Base-by-base conservation (phyloP, 1,140 invertebrate species). In the Bursaphelenchus mucronatus region DNA sequence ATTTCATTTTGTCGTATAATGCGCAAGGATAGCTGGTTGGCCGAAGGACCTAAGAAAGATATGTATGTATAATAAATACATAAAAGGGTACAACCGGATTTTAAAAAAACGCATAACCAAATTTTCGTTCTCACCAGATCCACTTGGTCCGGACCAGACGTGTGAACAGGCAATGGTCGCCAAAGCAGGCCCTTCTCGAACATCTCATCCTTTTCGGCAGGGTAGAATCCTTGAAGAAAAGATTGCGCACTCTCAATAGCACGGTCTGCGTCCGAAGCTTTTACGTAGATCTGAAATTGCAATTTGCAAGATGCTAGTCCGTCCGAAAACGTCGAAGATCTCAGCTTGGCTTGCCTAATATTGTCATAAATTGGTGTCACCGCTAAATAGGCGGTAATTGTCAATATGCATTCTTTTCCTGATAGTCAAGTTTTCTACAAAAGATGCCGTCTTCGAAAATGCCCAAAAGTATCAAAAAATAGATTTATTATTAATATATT, bases 81-180 rank as follows among this genome's bases (percentile, higher is more conserved):
- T n/a, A 13, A n/a, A 65, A 58, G 11, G 8, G 11, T 13, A 15
- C 10, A 13, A 65, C 1, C 1, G 61, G 17, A 65, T 17, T 8
- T 21, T 9, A 8, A 39, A 55, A 8, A 64, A 62, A n/a, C n/a
- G 61, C 3, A 64, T 55, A 19, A 57, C 8, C 64, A 39, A 66
- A 40, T 65, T 64, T 45, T 30, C 5, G 30, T 30, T 30, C 30
- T 30, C 30, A 30, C 30, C 30, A 30, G 5, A 30, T 30, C 30
- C 30, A 30, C 30, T 30, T 30, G 30, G 30, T 30, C 30, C 1
- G 40, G 63, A 49, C 30, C 30, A 30, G 43, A 55, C 45, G 59
- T 51, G 45, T 56, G 73, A 8, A 63, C 49, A 17, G 69, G 49
- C n/a, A 69, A 71, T 41, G 68, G 69, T 17, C 61, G 67, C 69